These are phyloP conservation scores for Halcyon chelicuti DNA, from an alignment of 2,797 vertebrate species.

Conservation along the genomic window DNA sequence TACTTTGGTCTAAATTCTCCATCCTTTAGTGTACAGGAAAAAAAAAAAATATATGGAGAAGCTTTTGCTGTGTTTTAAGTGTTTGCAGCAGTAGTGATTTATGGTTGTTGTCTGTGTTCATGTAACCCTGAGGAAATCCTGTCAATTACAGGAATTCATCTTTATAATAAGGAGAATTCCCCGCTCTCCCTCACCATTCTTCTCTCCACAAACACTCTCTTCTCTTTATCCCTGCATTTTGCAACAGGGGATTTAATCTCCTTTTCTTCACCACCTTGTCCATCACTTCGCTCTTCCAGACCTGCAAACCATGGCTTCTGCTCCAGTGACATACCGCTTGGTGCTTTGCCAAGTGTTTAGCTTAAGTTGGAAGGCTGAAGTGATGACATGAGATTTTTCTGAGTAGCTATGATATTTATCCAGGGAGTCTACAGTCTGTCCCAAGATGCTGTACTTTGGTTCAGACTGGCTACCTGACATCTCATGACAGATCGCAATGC, in stretches of 20 bases:
- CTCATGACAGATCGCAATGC: not conserved
- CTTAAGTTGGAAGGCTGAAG: conserved; percentile 2
- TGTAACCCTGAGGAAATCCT: not conserved
- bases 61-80: not conserved
- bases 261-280: not conserved
- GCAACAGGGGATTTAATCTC: not conserved
- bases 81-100: not conserved
- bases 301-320: not conserved
- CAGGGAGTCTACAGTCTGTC: not conserved
- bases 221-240: not conserved
- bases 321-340: not conserved
- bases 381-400: not conserved
- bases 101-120: not conserved
- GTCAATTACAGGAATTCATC: not conserved
- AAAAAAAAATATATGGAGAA: not conserved
- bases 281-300: conserved; percentile 7
- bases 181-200: not conserved
- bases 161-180: not conserved
- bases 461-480: not conserved
- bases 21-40: not conserved
- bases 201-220: not conserved
- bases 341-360: not conserved
- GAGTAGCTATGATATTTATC: not conserved
- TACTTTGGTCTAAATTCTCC: not conserved
- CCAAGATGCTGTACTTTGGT: not conserved